Base-by-base conservation (phyloP, 2,113 vertebrate species). In the Zapornia atra region DNA sequence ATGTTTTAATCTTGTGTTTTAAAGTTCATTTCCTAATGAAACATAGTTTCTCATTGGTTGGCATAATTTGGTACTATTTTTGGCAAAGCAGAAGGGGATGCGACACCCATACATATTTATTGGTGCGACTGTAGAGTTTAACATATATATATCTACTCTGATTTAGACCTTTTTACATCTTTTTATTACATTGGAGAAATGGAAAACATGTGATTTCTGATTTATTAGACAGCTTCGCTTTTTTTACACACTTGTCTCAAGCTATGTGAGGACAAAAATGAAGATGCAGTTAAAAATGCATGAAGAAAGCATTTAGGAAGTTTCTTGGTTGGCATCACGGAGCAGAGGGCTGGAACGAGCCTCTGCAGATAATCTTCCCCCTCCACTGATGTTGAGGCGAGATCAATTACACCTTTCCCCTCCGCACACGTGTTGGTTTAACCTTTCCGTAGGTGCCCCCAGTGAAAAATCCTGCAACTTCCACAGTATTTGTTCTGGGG, bases 1-100 rank as follows among this genome's bases (percentile, higher is more conserved):
- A 85, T 3, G 0, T 96, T 97, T 96, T 96, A 96, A 97, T 97
- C 92, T 94, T 53, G 92, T 96, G 61, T 96, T 97, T 96, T 93
- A 96, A 96, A 96, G 95, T 96, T 97, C 95, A 96, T 80, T 97
- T 95, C 96, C 85, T 97, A 97, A 96, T 96, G 95, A 96, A 97
- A 96, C 84, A 15, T n/a, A 61, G 82, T 8, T 90, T 90, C 90
- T 80, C 87, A 97, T 95, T 97, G 95, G 96, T 82, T 97, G 96
- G 90, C 85, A 95, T 96, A 97, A 97, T 96, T 96, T 90, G 63
- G 95, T 82, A 12, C 94, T 96, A 97, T 97, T 96, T 96, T 96
- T 96, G 96, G 95, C 82, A 63, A 90, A 94, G 96, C 86, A 87
- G 69, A 88, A 92, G 71, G 90, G 92, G 91, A 96, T 11, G 90